A percentile compares a stretch with the other conserved stretches of the same genome.
phyloP scores from a whole-genome alignment of 2,113 vertebrate species.

The Charina bottae region DNA sequence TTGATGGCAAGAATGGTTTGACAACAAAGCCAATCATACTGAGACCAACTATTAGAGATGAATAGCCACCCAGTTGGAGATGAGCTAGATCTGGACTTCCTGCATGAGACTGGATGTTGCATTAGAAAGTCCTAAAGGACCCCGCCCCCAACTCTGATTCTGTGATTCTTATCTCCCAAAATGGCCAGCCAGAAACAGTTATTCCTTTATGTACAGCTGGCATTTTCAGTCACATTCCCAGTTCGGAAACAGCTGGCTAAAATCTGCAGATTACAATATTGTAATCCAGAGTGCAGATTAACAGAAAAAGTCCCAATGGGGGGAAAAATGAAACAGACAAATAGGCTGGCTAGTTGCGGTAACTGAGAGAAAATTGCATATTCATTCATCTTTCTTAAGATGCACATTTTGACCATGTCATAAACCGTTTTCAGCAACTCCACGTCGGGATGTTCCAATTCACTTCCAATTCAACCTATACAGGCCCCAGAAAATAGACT shows the following conservation, averaged over 20 bases:
- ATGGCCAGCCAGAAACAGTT: not conserved
- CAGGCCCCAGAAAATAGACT: conserved; percentile 67
- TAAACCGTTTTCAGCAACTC: conserved; percentile 48
- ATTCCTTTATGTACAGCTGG: not conserved
- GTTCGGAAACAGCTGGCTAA: not conserved
- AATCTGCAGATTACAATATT: not conserved
- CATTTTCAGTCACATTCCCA: not conserved
- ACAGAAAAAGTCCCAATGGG: not conserved
- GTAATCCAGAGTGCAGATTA: not conserved
- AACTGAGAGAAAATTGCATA: conserved; percentile 5
- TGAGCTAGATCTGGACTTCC: not conserved
- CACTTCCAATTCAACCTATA: conserved; percentile 62
- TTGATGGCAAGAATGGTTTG: not conserved
- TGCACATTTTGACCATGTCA: conserved; percentile 41
- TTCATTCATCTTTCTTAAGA: conserved; percentile 14
- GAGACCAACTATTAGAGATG: not conserved
- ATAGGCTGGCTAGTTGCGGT: conserved; percentile 20
- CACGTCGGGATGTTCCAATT: conserved; percentile 46
- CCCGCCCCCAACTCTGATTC: not conserved
- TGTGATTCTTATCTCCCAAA: not conserved
- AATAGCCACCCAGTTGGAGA: not conserved
- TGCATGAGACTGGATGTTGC: not conserved
- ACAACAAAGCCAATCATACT: not conserved
- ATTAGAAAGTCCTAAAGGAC: not conserved
- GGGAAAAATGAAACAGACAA: not conserved